These are phyloP conservation scores for Sceloporus tristichus DNA, from an alignment of 2,113 vertebrate species.

Conservation along the genomic window DNA sequence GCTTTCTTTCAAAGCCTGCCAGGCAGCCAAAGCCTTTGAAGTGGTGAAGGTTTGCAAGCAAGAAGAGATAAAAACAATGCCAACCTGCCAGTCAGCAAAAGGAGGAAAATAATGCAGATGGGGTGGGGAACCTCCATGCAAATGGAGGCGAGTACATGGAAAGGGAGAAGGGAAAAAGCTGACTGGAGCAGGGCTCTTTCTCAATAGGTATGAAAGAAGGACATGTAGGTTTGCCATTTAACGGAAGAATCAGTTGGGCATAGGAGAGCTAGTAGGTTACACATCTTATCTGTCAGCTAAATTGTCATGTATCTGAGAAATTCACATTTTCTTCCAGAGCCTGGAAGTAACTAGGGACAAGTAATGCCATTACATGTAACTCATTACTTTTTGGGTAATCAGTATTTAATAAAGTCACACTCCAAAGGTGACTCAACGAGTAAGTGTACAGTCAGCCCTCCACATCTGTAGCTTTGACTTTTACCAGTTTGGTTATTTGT, in stretches of 20 bases:
- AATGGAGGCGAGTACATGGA: too few species aligned
- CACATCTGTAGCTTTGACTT: too few species aligned
- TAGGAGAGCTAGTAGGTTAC: background rate
- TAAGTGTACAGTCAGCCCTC: too few species aligned
- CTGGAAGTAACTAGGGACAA: too few species aligned
- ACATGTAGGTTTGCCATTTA: background rate
- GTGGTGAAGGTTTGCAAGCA: background rate
- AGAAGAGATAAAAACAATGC: slow-evolving; percentile 9
- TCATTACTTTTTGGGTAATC: too few species aligned
- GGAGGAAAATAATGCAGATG: background rate
- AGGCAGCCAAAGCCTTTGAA: background rate
- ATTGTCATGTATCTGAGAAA: too few species aligned
- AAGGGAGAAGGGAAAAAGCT: background rate
- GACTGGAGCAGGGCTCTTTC: background rate
- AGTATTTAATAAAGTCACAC: too few species aligned
- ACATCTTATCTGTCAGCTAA: background rate
- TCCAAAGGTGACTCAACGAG: too few species aligned
- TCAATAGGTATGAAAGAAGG: background rate
- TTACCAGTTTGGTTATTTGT: too few species aligned
- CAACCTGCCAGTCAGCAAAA: slow-evolving; percentile 6
- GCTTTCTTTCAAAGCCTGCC: background rate
- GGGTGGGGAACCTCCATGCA: background rate
- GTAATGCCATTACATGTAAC: too few species aligned
- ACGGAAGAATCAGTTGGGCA: background rate
- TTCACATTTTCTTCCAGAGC: too few species aligned